Evolutionary conservation across 2,888 invertebrate species (phyloP).

Genomic region (Melieria omissa): DNA sequence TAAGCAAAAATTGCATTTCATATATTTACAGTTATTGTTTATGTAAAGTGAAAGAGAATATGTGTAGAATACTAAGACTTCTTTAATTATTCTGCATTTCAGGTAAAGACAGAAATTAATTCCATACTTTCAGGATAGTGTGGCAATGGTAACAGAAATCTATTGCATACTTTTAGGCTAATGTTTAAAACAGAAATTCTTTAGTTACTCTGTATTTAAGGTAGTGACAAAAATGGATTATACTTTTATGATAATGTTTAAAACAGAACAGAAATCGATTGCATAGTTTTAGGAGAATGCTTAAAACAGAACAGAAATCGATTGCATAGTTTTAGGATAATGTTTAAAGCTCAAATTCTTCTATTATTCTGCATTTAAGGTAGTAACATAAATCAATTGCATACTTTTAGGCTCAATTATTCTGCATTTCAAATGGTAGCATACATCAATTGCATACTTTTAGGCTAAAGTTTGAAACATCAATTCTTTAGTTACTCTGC

Average conservation of each 20-base stretch:
- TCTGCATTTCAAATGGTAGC: neutral
- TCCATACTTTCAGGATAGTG: too few species aligned
- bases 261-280: neutral
- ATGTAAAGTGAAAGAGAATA: too few species aligned
- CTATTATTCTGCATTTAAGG: neutral
- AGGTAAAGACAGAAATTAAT: too few species aligned
- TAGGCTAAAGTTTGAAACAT: neutral
- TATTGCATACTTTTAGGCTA: neutral
- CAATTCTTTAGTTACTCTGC: neutral
- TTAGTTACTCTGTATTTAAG: neutral
- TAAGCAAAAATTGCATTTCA: too few species aligned
- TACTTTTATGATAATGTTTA: neutral
- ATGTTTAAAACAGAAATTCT: neutral
- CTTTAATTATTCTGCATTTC: too few species aligned
- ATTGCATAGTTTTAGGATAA: neutral
- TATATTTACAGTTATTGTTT: too few species aligned
- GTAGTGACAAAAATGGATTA: neutral
- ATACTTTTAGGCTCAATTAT: neutral
- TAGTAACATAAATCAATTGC: neutral
- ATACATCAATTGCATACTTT: neutral
- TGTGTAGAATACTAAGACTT: too few species aligned
- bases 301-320: neutral
- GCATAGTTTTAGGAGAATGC: too few species aligned
- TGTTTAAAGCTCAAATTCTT: neutral
- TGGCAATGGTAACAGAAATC: neutral